phyloP scores from a whole-genome alignment of 1,140 invertebrate genomes.

The Zaprionus taronus region DNA sequence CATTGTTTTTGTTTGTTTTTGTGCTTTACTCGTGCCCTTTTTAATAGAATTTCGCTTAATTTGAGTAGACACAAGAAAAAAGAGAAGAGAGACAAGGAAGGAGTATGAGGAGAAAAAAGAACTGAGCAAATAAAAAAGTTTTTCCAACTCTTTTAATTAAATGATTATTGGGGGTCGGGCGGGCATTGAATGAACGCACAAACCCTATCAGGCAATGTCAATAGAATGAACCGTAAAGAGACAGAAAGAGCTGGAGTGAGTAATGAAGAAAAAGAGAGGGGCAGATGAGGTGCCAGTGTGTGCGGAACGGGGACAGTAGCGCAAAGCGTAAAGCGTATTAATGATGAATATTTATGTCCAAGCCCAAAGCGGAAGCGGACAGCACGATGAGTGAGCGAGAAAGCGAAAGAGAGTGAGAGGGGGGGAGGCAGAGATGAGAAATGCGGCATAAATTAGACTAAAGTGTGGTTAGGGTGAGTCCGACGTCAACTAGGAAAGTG shows the following conservation, averaged over 20 bases:
- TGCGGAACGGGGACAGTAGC: constrained; percentile 16
- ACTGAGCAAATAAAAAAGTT: constrained; percentile 63
- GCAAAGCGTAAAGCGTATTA: constrained; percentile 79
- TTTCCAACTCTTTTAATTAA: constrained; percentile 82
- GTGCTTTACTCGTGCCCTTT: constrained; percentile 51
- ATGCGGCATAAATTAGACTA: constrained; percentile 77
- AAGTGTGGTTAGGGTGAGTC: constrained; percentile 65
- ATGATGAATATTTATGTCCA: constrained; percentile 82
- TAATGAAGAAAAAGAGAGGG: background rate
- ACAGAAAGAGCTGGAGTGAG: background rate
- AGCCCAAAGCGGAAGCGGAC: constrained; percentile 65
- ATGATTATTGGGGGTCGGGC: constrained; percentile 71
- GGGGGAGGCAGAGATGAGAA: constrained; percentile 33
- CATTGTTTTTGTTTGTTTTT: constrained; percentile 69
- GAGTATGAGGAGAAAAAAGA: constrained; percentile 21
- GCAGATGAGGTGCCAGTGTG: background rate
- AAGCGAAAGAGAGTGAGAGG: constrained; percentile 13
- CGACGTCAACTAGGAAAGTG: constrained; percentile 45
- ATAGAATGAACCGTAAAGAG: constrained; percentile 41
- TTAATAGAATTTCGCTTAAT: constrained; percentile 83
- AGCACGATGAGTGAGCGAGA: constrained; percentile 24
- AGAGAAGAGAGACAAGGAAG: background rate
- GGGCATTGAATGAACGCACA: constrained; percentile 37
- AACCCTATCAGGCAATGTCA: constrained; percentile 65
- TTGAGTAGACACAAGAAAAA: constrained; percentile 52